These are phyloP conservation scores for Bufo bufo DNA, from an alignment of 2,113 vertebrate species.

Conservation along the genomic window DNA sequence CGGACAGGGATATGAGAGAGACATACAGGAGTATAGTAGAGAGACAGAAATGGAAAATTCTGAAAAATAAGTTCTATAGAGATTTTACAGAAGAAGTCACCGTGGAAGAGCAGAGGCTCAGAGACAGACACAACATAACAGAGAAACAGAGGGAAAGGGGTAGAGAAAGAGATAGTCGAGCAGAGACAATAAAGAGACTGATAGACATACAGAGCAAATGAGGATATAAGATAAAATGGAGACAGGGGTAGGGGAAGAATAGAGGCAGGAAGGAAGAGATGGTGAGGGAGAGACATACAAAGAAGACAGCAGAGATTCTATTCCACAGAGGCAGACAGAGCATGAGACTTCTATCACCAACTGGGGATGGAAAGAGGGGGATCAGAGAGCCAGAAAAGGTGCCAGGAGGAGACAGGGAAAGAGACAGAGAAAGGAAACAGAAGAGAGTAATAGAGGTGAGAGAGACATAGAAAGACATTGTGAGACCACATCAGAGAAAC, in stretches of 20 bases:
- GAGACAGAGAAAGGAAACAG: neutral
- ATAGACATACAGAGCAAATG: neutral
- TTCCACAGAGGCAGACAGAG: neutral
- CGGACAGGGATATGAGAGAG: too few species aligned
- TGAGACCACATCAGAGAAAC: fast-evolving
- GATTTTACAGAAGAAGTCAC: too few species aligned
- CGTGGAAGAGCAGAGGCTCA: too few species aligned
- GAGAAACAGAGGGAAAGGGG: too few species aligned
- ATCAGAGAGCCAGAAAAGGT: neutral
- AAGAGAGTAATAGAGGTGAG: fast-evolving
- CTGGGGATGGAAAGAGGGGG: neutral
- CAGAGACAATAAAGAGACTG: neutral
- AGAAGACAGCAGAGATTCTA: too few species aligned
- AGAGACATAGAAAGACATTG: neutral
- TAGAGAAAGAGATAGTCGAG: too few species aligned
- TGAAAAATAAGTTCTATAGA: too few species aligned
- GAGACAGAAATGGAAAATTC: too few species aligned
- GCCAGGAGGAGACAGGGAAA: neutral
- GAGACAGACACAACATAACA: neutral
- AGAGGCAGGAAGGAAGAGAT: neutral
- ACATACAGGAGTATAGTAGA: too few species aligned
- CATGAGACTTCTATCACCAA: neutral
- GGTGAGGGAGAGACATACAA: neutral
- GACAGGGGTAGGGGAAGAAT: too few species aligned
- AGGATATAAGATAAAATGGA: too few species aligned